Evolutionary conservation across 2,888 invertebrate genomes (phyloP).

Genomic region (Lasiommata megera): DNA sequence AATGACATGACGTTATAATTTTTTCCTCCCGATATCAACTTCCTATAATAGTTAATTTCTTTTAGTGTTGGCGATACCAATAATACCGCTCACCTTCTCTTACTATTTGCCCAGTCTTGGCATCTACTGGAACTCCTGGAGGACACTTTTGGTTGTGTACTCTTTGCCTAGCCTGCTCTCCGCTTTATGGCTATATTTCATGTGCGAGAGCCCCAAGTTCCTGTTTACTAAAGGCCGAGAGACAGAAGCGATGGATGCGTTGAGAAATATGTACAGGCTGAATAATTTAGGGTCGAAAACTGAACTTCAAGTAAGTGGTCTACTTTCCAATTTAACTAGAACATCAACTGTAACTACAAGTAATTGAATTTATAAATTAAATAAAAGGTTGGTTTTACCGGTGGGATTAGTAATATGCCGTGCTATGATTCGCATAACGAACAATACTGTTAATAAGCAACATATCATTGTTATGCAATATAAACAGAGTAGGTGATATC

Average conservation of each 20-base stretch:
- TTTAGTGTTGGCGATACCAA: slow-evolving; percentile 80
- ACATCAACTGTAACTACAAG: too few species aligned
- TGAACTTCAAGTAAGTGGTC: slow-evolving; percentile 46
- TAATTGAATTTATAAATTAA: too few species aligned
- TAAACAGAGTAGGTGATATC: too few species aligned
- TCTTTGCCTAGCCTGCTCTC: slow-evolving; percentile 83
- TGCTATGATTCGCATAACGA: too few species aligned
- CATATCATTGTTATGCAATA: too few species aligned
- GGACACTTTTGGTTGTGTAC: slow-evolving; percentile 82
- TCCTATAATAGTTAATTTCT: slow-evolving; percentile 6
- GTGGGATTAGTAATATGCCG: too few species aligned
- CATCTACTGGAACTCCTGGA: slow-evolving; percentile 83
- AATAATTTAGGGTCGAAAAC: slow-evolving; percentile 45
- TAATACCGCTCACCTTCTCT: slow-evolving; percentile 77
- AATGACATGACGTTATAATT: too few species aligned
- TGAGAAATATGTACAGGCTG: slow-evolving; percentile 52
- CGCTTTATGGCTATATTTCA: slow-evolving; percentile 70
- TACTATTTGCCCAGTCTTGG: slow-evolving; percentile 48
- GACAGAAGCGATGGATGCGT: slow-evolving; percentile 73
- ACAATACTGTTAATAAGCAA: too few species aligned
- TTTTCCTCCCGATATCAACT: too few species aligned
- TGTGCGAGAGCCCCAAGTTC: slow-evolving; percentile 91
- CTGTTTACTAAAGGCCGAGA: slow-evolving; percentile 80
- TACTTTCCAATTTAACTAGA: too few species aligned
- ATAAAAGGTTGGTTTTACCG: too few species aligned